Conservation (phyloP, 2,113 vertebrate species). For the Myiozetetes cayanensis region DNA sequence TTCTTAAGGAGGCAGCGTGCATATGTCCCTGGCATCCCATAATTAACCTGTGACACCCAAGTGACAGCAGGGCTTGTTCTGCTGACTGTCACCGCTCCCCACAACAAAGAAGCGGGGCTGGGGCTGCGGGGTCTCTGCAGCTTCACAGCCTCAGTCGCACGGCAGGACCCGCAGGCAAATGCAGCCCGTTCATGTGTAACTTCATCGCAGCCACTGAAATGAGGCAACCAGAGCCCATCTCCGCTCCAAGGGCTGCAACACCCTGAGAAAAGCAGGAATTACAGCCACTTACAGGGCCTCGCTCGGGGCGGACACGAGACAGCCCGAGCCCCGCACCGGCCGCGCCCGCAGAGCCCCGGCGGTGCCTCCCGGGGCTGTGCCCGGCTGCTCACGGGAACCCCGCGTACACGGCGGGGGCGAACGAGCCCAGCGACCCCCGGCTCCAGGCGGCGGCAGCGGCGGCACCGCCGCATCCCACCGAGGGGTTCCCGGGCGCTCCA, state of each 20-base stretch:
- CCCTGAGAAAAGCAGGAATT: background rate
- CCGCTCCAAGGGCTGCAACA: background rate
- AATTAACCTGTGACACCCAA: background rate
- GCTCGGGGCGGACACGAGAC: background rate
- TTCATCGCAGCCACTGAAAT: background rate
- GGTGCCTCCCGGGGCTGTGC: rapidly evolving
- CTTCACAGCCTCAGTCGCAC: background rate
- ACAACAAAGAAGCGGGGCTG: rapidly evolving
- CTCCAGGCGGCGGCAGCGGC: background rate
- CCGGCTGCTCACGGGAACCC: background rate
- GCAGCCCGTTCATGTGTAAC: background rate
- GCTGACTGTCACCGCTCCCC: background rate
- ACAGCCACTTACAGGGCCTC: background rate
- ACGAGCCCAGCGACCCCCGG: background rate
- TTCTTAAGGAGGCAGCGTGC: rapidly evolving
- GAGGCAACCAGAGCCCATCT: background rate
- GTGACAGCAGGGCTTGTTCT: background rate
- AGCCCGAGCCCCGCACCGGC: background rate
- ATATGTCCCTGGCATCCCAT: background rate
- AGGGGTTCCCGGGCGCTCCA: background rate
- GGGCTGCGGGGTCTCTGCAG: background rate
- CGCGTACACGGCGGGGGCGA: background rate
- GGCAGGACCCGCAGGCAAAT: background rate
- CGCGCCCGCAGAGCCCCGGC: background rate
- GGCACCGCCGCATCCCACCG: background rate